Evolutionary conservation across 1,140 invertebrate species (phyloP).

Genomic region (Drosophila trapezifrons): DNA sequence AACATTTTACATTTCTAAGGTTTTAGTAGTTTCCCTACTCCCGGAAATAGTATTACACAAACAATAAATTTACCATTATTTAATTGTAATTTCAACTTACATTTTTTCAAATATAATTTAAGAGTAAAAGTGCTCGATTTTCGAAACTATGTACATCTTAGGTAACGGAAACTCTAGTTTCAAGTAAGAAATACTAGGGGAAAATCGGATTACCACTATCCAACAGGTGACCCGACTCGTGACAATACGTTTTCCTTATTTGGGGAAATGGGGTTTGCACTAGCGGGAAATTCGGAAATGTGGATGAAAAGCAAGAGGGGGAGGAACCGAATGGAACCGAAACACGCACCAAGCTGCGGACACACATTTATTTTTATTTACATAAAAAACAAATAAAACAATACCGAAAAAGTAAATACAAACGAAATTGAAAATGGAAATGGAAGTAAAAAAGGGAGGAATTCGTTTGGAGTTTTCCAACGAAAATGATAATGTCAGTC

Average conservation of each 20-base stretch:
- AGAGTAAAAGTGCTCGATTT: too few species aligned
- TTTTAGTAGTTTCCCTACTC: too few species aligned
- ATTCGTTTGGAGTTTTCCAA: constrained; percentile 51
- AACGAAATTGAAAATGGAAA: constrained; percentile 50
- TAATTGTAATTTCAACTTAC: too few species aligned
- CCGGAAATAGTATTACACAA: too few species aligned
- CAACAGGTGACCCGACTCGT: constrained; percentile 5
- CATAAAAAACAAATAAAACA: constrained; percentile 71
- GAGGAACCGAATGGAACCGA: constrained; percentile 7
- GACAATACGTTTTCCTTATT: constrained; percentile 2
- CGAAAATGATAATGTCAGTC: constrained; percentile 41
- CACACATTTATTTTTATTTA: constrained; percentile 43
- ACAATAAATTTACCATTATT: too few species aligned
- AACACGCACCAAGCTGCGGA: constrained; percentile 42
- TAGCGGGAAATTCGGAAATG: not conserved
- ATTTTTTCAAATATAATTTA: too few species aligned
- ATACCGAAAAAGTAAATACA: constrained; percentile 46
- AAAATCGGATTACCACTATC: not conserved
- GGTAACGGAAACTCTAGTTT: not conserved
- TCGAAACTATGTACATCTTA: too few species aligned
- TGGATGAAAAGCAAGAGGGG: not conserved
- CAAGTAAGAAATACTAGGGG: not conserved
- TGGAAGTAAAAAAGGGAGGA: constrained; percentile 11
- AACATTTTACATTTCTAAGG: too few species aligned
- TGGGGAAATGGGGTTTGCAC: constrained; percentile 1